phyloP scores from a whole-genome alignment of 2,797 vertebrate species.

The Uromys caudimaculatus region DNA sequence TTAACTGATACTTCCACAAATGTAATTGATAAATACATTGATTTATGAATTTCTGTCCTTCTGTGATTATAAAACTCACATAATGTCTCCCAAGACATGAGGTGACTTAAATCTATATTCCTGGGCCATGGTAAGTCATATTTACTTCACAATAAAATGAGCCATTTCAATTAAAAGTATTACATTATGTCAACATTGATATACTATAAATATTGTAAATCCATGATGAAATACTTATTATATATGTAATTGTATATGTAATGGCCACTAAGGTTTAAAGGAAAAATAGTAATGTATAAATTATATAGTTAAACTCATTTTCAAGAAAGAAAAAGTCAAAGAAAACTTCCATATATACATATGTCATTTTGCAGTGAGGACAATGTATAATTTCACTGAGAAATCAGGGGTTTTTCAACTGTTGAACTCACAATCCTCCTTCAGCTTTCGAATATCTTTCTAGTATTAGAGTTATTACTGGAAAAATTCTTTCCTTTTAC shows the following conservation, averaged over 20 bases:
- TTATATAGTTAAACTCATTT: background rate
- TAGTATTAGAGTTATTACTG: background rate
- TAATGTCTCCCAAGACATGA: background rate
- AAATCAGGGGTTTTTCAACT: background rate
- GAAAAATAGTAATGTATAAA: slow-evolving; percentile 6
- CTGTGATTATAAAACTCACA: background rate
- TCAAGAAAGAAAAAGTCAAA: background rate
- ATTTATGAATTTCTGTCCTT: background rate
- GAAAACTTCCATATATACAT: background rate
- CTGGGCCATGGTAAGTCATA: background rate
- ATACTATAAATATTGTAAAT: background rate
- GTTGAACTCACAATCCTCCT: background rate
- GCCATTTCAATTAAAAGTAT: background rate
- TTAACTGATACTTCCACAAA: background rate
- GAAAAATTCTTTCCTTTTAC: background rate
- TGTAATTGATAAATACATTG: background rate
- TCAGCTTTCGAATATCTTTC: background rate
- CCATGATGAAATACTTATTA: background rate
- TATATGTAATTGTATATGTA: background rate
- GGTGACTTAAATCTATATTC: background rate
- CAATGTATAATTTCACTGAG: background rate
- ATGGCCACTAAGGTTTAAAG: background rate
- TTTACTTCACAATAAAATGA: background rate
- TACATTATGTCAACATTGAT: background rate
- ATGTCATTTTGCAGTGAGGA: background rate